A percentile compares a stretch with the other conserved stretches of the same genome.
phyloP scores from a whole-genome alignment of 35 echinoderm and acorn worm genomes.

The Diadema setosum region DNA sequence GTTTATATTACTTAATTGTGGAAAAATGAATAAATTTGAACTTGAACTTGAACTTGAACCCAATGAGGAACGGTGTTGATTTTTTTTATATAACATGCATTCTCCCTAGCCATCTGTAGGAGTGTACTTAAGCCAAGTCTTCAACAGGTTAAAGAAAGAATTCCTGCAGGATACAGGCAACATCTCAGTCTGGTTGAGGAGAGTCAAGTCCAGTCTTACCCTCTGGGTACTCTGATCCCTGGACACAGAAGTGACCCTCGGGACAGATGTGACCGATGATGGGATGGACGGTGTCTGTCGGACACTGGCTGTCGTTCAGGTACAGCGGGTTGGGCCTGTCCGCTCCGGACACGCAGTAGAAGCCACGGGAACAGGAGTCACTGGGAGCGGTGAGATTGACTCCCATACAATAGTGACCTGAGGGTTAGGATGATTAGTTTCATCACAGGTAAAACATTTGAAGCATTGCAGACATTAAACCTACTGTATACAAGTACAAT shows the following conservation, averaged over 20 bases:
- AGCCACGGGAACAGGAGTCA: conserved; percentile 47
- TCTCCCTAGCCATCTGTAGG: too few species aligned
- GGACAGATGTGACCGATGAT: conserved; percentile 91
- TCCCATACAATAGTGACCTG: conserved; percentile 71
- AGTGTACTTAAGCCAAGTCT: too few species aligned
- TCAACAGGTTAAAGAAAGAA: too few species aligned
- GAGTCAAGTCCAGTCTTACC: neutral
- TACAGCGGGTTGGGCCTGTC: conserved; percentile 71
- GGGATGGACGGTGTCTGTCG: conserved; percentile 80
- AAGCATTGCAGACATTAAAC: too few species aligned
- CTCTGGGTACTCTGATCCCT: conserved; percentile 71
- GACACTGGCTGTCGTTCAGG: conserved; percentile 80
- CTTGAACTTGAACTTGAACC: too few species aligned
- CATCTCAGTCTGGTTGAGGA: neutral
- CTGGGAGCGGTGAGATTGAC: conserved; percentile 87
- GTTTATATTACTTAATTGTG: too few species aligned
- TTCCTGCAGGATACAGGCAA: too few species aligned
- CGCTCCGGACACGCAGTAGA: conserved; percentile 86
- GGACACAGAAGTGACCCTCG: conserved; percentile 72
- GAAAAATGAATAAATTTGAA: too few species aligned
- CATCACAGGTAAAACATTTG: too few species aligned
- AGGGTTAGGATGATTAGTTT: neutral
- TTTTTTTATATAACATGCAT: too few species aligned
- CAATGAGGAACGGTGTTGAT: too few species aligned
- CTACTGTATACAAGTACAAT: too few species aligned